Conservation (phyloP, 2,888 invertebrate genomes). For the Andricus curvator region DNA sequence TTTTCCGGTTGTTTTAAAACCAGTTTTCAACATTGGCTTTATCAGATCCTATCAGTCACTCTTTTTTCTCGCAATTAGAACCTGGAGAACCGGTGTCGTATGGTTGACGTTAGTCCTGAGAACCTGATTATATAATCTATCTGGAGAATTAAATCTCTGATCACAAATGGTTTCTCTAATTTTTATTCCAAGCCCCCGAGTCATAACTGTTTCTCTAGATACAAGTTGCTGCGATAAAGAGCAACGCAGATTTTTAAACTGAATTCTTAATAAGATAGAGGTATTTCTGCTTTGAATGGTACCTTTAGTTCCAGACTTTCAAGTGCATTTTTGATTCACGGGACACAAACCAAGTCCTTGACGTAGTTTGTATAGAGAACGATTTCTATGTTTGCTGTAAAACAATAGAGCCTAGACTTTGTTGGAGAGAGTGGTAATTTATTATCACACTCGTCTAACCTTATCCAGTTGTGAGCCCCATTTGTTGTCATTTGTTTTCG, state of each 20-base stretch:
- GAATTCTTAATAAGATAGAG: not conserved
- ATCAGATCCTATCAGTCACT: conserved; percentile 27
- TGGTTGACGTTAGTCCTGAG: not conserved
- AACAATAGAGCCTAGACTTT: conserved; percentile 30
- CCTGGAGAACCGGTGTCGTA: conserved; percentile 20
- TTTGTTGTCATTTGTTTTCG: conserved; percentile 33
- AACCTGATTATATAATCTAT: conserved; percentile 12
- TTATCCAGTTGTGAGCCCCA: conserved; percentile 27
- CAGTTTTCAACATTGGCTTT: conserved; percentile 17
- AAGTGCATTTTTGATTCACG: too few relatives aligned
- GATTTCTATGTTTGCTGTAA: conserved; percentile 21
- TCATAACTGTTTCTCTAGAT: not conserved
- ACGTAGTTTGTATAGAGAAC: not conserved
- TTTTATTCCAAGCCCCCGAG: conserved; percentile 1
- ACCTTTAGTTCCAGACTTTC: too few relatives aligned
- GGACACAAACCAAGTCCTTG: not conserved
- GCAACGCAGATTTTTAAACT: not conserved
- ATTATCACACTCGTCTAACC: conserved; percentile 27
- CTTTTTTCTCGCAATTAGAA: conserved; percentile 30
- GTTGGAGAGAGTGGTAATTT: conserved; percentile 20
- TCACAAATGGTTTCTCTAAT: conserved; percentile 24
- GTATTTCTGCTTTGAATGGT: too few relatives aligned
- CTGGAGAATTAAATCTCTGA: conserved; percentile 12
- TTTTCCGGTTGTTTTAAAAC: not conserved
- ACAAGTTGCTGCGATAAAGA: not conserved